Conservation (phyloP, 2,888 invertebrate genomes). For the Pocota personata region DNA sequence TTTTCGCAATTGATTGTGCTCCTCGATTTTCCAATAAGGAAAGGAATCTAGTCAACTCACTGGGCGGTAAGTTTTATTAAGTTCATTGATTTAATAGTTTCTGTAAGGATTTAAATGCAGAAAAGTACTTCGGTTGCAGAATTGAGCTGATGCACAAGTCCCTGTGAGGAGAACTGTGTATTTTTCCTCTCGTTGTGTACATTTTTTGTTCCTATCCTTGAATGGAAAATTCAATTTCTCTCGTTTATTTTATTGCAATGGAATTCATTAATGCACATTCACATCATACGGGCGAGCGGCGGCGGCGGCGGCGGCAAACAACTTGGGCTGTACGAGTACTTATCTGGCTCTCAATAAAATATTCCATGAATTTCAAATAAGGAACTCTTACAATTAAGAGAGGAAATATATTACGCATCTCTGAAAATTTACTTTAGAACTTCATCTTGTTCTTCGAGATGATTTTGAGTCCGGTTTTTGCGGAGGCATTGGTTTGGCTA, state of each 20-base stretch:
- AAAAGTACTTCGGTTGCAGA: slow-evolving; percentile 42
- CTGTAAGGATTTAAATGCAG: slow-evolving; percentile 70
- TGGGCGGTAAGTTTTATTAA: slow-evolving; percentile 74
- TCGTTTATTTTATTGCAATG: slow-evolving; percentile 70
- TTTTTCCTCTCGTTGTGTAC: neutral
- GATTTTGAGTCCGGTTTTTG: too few species aligned
- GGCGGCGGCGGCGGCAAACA: slow-evolving; percentile 14
- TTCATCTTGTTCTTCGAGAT: too few species aligned
- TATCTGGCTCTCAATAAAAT: slow-evolving; percentile 59
- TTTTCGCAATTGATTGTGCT: slow-evolving; percentile 64
- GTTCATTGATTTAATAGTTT: slow-evolving; percentile 73
- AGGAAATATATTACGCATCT: slow-evolving; percentile 27
- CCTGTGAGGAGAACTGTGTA: neutral
- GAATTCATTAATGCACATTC: slow-evolving; percentile 72
- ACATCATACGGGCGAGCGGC: slow-evolving; percentile 30
- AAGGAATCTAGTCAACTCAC: slow-evolving; percentile 67
- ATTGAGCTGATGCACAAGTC: slow-evolving; percentile 42
- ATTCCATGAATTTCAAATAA: slow-evolving; percentile 69
- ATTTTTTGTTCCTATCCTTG: slow-evolving; percentile 47
- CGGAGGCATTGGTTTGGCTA: too few species aligned
- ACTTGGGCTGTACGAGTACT: slow-evolving; percentile 53
- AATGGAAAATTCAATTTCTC: slow-evolving; percentile 72
- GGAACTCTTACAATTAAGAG: slow-evolving; percentile 56
- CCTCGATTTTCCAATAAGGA: slow-evolving; percentile 69
- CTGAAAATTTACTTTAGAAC: neutral